Evolutionary conservation across 2,113 vertebrate species (phyloP).

Genomic region (Pterophyllum scalare): DNA sequence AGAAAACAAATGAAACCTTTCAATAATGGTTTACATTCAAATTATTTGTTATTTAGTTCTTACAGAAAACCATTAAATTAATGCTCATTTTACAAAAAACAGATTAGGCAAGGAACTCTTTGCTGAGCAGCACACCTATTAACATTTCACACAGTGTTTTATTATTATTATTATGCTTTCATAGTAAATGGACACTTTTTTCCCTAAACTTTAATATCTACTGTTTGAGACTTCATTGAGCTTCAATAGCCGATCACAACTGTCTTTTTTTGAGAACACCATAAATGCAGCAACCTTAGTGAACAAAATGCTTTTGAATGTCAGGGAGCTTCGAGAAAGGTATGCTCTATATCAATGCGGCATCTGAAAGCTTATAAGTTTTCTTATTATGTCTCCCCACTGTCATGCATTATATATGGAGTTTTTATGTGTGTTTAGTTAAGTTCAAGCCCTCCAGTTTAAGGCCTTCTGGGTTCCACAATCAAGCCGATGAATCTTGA

Average conservation of each 20-base stretch:
- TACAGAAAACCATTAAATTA: not conserved
- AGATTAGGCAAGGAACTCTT: not conserved
- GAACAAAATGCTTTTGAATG: not conserved
- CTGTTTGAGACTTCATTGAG: not conserved
- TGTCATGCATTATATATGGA: not conserved
- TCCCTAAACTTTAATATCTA: not conserved
- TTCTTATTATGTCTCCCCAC: not conserved
- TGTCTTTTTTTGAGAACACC: not conserved
- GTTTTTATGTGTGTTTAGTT: not conserved
- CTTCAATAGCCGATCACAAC: not conserved
- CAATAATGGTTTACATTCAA: not conserved
- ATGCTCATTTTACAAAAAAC: fast-evolving
- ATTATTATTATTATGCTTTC: fast-evolving
- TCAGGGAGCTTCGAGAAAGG: not conserved
- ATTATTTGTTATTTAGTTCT: not conserved
- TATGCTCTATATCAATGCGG: not conserved
- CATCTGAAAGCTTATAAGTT: not conserved
- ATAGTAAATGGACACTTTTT: not conserved
- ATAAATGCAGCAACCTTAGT: not conserved
- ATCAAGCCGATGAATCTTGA: slow-evolving; percentile 21
- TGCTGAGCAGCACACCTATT: not conserved
- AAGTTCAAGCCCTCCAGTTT: not conserved
- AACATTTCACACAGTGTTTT: not conserved
- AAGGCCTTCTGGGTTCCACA: slow-evolving; percentile 1
- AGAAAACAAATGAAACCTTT: not conserved